These are phyloP conservation scores for Sipha flava DNA, from an alignment of 1,140 invertebrate species.

Conservation along the genomic window DNA sequence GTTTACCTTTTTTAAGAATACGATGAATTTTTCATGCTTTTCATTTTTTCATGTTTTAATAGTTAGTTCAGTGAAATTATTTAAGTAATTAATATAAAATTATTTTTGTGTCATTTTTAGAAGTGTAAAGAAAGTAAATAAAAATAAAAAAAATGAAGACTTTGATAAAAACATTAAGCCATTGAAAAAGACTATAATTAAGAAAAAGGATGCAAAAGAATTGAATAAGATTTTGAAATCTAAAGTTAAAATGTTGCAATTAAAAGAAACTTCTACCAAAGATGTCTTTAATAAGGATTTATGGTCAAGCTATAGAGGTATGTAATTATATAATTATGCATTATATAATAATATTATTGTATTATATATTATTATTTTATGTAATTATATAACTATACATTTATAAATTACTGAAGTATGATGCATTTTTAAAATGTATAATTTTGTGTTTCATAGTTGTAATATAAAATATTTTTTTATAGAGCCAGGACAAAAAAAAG, in stretches of 20 bases:
- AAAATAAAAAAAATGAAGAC: background rate
- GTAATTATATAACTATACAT: too few relatives aligned
- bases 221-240: constrained; percentile 12
- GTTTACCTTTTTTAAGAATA: too few relatives aligned
- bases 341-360: background rate
- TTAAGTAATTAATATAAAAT: background rate
- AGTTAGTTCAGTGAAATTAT: too few relatives aligned
- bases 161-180: constrained; percentile 24
- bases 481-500: constrained; percentile 15
- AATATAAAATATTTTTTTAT: background rate
- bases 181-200: background rate
- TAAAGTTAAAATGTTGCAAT: background rate
- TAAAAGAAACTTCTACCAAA: constrained; percentile 4
- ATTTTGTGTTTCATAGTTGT: background rate
- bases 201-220: constrained; percentile 7
- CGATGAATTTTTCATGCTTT: too few relatives aligned
- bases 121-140: constrained; percentile 4
- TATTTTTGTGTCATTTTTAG: background rate
- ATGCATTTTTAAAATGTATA: too few relatives aligned
- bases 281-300: constrained; percentile 14
- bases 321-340: background rate
- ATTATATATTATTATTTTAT: too few relatives aligned
- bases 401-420: too few relatives aligned
- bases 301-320: constrained; percentile 20
- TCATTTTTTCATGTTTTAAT: too few relatives aligned